These are phyloP conservation scores for Spea multiplicata DNA, from an alignment of 2,113 vertebrate species.

Conservation along the genomic window DNA sequence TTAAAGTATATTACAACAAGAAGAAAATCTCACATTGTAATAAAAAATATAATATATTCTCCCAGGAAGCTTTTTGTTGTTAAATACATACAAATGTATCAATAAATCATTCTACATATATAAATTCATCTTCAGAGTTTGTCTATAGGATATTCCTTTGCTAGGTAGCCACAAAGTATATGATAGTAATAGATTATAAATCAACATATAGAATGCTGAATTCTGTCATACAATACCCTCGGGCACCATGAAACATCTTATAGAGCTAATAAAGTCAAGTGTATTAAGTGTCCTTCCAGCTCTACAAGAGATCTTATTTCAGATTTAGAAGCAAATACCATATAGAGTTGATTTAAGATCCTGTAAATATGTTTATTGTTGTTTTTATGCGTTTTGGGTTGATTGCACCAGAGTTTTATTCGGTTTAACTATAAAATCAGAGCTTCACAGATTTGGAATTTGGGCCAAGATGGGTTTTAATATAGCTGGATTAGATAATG, in stretches of 20 bases:
- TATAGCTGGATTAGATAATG: too few relatives aligned
- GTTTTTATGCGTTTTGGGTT: too few relatives aligned
- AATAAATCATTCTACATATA: not conserved
- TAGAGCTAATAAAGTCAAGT: not conserved
- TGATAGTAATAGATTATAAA: constrained; percentile 9
- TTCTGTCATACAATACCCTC: constrained; percentile 14
- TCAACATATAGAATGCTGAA: not conserved
- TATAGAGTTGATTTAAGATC: too few relatives aligned
- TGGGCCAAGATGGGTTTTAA: too few relatives aligned
- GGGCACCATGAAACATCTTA: not conserved
- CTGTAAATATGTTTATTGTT: too few relatives aligned
- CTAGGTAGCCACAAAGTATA: constrained; percentile 6
- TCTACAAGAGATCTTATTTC: not conserved
- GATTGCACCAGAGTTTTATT: too few relatives aligned
- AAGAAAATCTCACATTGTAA: constrained; percentile 6
- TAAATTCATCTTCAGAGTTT: too few relatives aligned
- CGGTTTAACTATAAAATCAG: too few relatives aligned
- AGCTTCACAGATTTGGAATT: too few relatives aligned
- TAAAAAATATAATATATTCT: constrained; percentile 8
- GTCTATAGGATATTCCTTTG: not conserved
- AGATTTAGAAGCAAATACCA: not conserved
- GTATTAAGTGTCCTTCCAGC: not conserved
- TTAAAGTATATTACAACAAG: not conserved
- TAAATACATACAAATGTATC: constrained; percentile 22
- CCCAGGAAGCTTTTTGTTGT: not conserved